Base-by-base conservation (phyloP, 2,888 invertebrate genomes). In the Stenoptilia bipunctidactyla region DNA sequence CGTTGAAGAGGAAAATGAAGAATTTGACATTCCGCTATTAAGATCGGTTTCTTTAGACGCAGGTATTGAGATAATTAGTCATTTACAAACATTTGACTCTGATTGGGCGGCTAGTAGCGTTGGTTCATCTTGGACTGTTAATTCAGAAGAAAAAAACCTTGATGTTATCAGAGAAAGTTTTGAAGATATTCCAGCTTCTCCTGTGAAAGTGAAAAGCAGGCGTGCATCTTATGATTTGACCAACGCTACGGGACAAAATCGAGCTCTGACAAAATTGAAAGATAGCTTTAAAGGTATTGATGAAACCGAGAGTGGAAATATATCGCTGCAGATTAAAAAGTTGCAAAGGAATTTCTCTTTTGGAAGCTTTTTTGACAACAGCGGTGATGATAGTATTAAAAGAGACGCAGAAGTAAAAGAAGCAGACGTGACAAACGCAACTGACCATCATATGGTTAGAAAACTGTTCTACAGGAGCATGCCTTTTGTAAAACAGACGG, bases 161-260 rank as follows among this genome's bases (percentile, higher is more conserved):
- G 45, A 57, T 30, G 73, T 72, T 36, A 62, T 56, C 47, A 63
- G 64, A 41, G 69, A 62, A 46, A 79, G 77, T 53, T 70, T 71
- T 40, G 82, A 79, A 53, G 79, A 82, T 75, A 68, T 77, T 50
- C 70, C 72, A 25, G 64, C 69, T 74, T 74, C 76, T 75, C 74
- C 43, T 1, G 59, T 50, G 58, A 20, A 20, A 20, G 56, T 56
- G 75, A 82, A 60, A 79, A 80, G 69, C 55, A 67, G 80, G 56
- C 70, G 73, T 30, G 72, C 69, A 71, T 82, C 80, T 58, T 64
- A 58, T 12, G 72, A 67, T 39, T 49, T 60, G 20, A 59, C 56
- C 39, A 49, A 52, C 39, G 53, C 51, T 41, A 47, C 51, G 12
- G 64, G 62, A 34, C 61, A 59, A 35, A 63, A 58, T 45, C 42